Conservation (phyloP, 2,797 vertebrate species). For the Karalla daura region DNA sequence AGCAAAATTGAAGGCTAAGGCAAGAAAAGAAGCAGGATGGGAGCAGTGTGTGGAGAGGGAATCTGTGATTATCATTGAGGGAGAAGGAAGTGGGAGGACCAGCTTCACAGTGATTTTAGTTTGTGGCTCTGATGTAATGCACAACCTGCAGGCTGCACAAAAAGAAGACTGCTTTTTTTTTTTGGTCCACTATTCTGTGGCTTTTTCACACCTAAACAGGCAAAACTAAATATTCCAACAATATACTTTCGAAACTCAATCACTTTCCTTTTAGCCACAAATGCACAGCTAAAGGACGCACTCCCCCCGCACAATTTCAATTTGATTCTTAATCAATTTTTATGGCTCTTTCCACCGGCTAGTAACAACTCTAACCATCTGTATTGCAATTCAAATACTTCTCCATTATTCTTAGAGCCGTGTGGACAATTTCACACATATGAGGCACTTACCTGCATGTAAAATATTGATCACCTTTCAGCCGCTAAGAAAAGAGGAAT, state of each 20-base stretch:
- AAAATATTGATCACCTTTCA: conserved; percentile 70
- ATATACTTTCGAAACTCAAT: conserved; percentile 36
- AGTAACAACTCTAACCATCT: conserved; percentile 46
- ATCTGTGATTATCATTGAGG: conserved; percentile 60
- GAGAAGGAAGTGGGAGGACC: conserved; percentile 49
- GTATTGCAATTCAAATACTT: conserved; percentile 44
- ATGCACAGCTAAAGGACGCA: conserved; percentile 25
- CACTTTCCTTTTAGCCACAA: conserved; percentile 20
- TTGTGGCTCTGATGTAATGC: conserved; percentile 32
- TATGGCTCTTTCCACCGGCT: conserved; percentile 45
- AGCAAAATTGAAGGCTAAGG: conserved; percentile 40
- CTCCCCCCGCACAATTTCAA: conserved; percentile 36
- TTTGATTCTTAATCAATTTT: conserved; percentile 51
- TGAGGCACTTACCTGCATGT: conserved; percentile 63
- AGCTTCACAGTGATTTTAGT: conserved; percentile 36
- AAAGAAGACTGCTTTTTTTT: conserved; percentile 20
- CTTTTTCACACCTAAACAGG: conserved; percentile 35
- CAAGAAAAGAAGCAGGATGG: conserved; percentile 25
- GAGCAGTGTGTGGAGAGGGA: conserved; percentile 21
- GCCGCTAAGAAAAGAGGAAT: conserved; percentile 28
- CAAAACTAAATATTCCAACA: conserved; percentile 30
- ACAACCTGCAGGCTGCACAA: conserved; percentile 25
- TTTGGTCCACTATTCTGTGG: conserved; percentile 7
- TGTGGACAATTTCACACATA: conserved; percentile 59
- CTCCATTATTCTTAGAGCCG: conserved; percentile 51